Evolutionary conservation across 2,113 vertebrate genomes (phyloP).

Genomic region (Chamaetylas fuelleborni): DNA sequence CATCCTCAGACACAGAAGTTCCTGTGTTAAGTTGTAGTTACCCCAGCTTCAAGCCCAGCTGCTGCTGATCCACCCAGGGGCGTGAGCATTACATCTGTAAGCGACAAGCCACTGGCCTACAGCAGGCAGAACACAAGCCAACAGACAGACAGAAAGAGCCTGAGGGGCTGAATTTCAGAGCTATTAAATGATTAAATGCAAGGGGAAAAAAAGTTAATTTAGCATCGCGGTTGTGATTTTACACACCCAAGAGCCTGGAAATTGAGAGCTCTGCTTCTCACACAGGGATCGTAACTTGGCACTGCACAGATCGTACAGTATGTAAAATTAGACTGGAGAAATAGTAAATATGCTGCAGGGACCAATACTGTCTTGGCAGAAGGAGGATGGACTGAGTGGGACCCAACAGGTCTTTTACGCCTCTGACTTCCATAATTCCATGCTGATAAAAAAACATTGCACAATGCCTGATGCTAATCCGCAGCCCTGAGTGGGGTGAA

Average conservation of each 20-base stretch:
- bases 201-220: conserved; percentile 49
- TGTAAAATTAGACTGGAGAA: conserved; percentile 62
- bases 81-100: conserved; percentile 21
- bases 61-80: conserved; percentile 30
- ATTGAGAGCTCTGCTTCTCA: conserved; percentile 55
- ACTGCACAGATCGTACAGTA: conserved; percentile 60
- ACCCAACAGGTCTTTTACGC: conserved; percentile 66
- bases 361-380: conserved; percentile 69
- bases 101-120: conserved; percentile 53
- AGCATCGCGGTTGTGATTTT: conserved; percentile 64
- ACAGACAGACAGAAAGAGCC: conserved; percentile 54
- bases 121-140: conserved; percentile 55
- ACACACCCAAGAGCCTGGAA: conserved; percentile 67
- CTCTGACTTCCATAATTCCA: conserved; percentile 55
- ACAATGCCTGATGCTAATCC: conserved; percentile 1
- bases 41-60: conserved; percentile 38
- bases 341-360: conserved; percentile 60
- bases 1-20: neutral
- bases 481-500: neutral
- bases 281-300: conserved; percentile 59
- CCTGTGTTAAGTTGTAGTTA: neutral
- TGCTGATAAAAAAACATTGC: conserved; percentile 35
- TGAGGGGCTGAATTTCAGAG: conserved; percentile 67
- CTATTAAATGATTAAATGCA: conserved; percentile 69
- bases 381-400: conserved; percentile 62